Percentiles rank a stretch among this genome's conserved stretches.
phyloP scores from a whole-genome alignment of 2,888 invertebrate genomes.

The Melanostoma mellinum region DNA sequence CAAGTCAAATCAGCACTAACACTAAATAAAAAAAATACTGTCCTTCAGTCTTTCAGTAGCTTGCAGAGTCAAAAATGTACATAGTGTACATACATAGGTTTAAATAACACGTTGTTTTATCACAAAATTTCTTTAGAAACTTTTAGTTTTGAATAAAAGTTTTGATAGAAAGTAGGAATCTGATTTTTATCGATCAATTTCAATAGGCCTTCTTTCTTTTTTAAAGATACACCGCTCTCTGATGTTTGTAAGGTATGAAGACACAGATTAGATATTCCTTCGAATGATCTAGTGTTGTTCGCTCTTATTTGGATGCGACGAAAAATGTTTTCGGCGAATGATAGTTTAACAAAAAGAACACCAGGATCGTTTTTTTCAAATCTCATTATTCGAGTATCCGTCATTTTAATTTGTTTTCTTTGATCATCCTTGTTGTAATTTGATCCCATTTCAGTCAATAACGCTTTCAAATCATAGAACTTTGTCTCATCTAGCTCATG shows the following conservation, averaged over 20 bases:
- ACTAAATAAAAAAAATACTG: neutral
- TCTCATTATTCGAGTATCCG: constrained; percentile 16
- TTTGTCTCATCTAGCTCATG: constrained; percentile 16
- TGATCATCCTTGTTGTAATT: constrained; percentile 14
- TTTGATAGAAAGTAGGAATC: constrained; percentile 16
- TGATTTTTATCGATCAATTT: constrained; percentile 17
- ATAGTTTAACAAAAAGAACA: constrained; percentile 12
- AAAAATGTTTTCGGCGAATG: constrained; percentile 2
- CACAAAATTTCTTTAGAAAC: neutral
- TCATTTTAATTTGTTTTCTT: constrained; percentile 7
- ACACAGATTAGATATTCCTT: constrained; percentile 13
- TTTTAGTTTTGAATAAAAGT: constrained; percentile 13
- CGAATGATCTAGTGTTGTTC: constrained; percentile 19
- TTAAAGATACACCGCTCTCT: constrained; percentile 1
- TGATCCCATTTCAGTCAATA: constrained; percentile 18
- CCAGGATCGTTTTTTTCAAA: constrained; percentile 20
- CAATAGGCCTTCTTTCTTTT: constrained; percentile 31
- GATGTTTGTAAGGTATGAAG: constrained; percentile 1
- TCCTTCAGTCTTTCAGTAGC: constrained; percentile 1
- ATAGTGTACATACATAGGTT: neutral
- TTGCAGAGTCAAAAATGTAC: constrained; percentile 1
- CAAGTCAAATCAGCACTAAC: neutral
- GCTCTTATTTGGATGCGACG: constrained; percentile 4
- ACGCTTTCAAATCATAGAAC: constrained; percentile 13
- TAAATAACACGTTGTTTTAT: neutral